Evolutionary conservation across 1,140 invertebrate genomes (phyloP).

Genomic region (Ridgeia piscesae): DNA sequence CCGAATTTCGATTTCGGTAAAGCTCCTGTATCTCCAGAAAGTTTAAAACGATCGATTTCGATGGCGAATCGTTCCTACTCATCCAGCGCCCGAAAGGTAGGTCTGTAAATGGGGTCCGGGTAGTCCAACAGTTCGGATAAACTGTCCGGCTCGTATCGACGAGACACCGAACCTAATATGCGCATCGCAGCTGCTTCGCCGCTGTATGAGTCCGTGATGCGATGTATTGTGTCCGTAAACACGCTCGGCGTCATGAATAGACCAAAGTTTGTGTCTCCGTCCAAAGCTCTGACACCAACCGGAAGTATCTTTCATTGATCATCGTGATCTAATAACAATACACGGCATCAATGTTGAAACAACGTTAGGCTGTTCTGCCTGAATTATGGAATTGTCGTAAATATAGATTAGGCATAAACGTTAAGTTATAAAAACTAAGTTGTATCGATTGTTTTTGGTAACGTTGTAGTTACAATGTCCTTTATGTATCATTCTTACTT

Average conservation of each 20-base stretch:
- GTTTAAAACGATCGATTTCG: not conserved
- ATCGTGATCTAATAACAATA: not conserved
- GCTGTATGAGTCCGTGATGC: not conserved
- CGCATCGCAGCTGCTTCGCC: not conserved
- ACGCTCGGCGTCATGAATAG: not conserved
- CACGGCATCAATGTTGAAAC: not conserved
- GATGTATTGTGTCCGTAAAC: not conserved
- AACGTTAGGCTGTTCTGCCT: not conserved
- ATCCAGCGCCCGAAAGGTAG: not conserved
- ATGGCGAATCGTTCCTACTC: not conserved
- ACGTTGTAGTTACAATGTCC: no score
- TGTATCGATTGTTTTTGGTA: no score
- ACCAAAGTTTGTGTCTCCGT: not conserved
- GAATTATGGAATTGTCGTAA: not conserved
- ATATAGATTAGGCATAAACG: not conserved
- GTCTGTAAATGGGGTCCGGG: not conserved
- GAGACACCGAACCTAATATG: not conserved
- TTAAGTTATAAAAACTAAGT: no score
- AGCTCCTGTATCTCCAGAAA: not conserved
- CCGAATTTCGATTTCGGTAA: constrained; percentile 5
- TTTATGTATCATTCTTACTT: no score
- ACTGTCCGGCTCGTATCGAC: not conserved
- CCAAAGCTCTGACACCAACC: not conserved
- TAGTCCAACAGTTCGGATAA: not conserved
- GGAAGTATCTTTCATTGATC: not conserved